Percentiles rank a stretch among this genome's conserved stretches.
These are phyloP conservation scores for Stigmatopora argus DNA, from an alignment of 2,113 vertebrate species.

Conservation along the genomic window DNA sequence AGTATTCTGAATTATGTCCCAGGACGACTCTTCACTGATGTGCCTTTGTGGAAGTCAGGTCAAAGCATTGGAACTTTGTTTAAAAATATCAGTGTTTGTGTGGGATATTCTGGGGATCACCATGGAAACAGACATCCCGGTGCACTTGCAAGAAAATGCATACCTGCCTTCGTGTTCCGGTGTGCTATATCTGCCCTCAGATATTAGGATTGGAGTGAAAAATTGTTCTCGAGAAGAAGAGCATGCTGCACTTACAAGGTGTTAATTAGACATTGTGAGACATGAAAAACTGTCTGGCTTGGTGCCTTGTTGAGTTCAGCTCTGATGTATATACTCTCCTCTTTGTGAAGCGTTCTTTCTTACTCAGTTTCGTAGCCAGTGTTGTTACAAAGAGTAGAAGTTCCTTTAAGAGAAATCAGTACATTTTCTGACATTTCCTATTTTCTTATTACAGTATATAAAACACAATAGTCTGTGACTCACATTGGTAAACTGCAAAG, in stretches of 20 bases:
- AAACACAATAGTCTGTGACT: background rate
- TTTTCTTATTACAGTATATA: background rate
- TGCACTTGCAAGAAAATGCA: slow-evolving; percentile 48
- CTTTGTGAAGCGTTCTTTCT: background rate
- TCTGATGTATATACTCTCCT: background rate
- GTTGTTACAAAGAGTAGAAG: slow-evolving; percentile 7
- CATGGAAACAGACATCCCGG: slow-evolving; percentile 69
- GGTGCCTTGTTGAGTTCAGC: background rate
- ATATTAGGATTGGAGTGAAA: slow-evolving; percentile 15
- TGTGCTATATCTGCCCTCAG: slow-evolving; percentile 32
- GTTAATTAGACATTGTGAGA: slow-evolving; percentile 45
- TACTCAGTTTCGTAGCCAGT: background rate
- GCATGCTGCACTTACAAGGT: slow-evolving; percentile 37
- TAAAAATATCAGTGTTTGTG: slow-evolving; percentile 52
- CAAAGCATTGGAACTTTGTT: slow-evolving; percentile 55
- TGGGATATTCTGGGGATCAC: slow-evolving; percentile 61
- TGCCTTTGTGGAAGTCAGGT: slow-evolving; percentile 41
- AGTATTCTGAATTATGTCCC: background rate
- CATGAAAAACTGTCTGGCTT: background rate
- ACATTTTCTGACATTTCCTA: background rate
- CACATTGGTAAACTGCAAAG: background rate
- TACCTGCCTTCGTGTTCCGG: slow-evolving; percentile 50
- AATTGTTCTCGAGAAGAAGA: slow-evolving; percentile 45
- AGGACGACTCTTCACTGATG: slow-evolving; percentile 8
- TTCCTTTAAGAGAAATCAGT: background rate